Base-by-base conservation (phyloP, 2,888 invertebrate species). In the Chrysotoxum bicinctum region DNA sequence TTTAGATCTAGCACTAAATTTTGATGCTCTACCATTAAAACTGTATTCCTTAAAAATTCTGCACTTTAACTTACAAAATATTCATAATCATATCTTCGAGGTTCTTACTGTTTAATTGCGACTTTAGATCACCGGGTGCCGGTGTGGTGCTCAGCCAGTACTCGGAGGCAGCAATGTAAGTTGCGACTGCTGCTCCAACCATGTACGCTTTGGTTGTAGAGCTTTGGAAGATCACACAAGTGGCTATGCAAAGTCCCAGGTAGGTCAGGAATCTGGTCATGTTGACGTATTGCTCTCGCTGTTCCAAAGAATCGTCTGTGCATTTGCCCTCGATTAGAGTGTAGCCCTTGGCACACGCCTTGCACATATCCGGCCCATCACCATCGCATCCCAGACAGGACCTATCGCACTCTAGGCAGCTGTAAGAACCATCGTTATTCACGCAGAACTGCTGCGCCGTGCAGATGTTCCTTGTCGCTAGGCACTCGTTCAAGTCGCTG, bases 361-460 rank as follows among this genome's bases (percentile, higher is more conserved):
- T 93, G 91, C 98, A 98, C 95, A 97, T 96, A 91, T 98, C 98
- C 0, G 98, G 97, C 0, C 98, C 98, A 91, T 97, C 97, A 0
- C 97, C 97, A 69, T 94, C 94, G 90, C 98, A 98, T 0, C 96
- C 95, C 58, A 94, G 92, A 90, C 98, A 98, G 0, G 98, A 94
- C 88, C 93, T 94, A 91, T 98, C 97, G 92, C 98, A 98, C 66
- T 93, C 94, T 45, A 91, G 88, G 72, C 98, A 98, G 10, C 93
- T 92, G 89, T 94, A 97, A 0, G 96, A 96, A 8, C 98, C 98
- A 70, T 97, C 96, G 12, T 95, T 96, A 90, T 98, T 98, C 5
- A 97, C 94, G 91, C 98, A 98, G 90, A 98, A 98, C 90, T 98
- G 94, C 89, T 95, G 94, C 1, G 93, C 92, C 0, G 92, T 92